A percentile compares a stretch with the other conserved stretches of the same genome.
These are phyloP conservation scores for Drosophila azteca DNA, from an alignment of 1,140 invertebrate species.

Conservation along the genomic window DNA sequence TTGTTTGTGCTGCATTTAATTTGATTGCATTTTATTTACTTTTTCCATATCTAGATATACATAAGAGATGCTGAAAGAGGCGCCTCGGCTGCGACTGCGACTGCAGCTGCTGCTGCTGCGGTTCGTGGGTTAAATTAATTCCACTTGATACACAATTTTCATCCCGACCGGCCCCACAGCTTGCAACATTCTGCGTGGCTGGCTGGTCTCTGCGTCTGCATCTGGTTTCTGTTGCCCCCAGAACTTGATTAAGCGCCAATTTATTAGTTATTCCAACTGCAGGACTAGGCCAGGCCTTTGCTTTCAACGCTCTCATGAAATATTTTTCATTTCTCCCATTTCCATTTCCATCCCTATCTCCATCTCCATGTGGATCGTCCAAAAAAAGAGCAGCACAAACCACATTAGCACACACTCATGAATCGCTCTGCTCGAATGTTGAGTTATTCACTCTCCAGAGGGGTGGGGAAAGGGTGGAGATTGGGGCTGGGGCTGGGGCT, in stretches of 20 bases:
- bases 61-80: slow-evolving; percentile 47
- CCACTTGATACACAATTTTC: slow-evolving; percentile 72
- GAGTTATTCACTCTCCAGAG: slow-evolving; percentile 38
- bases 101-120: slow-evolving; percentile 6
- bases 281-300: slow-evolving; percentile 55
- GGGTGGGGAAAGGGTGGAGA: neutral
- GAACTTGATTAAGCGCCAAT: slow-evolving; percentile 78
- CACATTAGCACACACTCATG: slow-evolving; percentile 58
- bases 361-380: neutral
- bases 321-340: slow-evolving; percentile 64
- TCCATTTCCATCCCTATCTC: slow-evolving; percentile 12
- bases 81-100: slow-evolving; percentile 34
- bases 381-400: slow-evolving; percentile 39
- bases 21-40: slow-evolving; percentile 82
- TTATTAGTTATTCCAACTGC: slow-evolving; percentile 71
- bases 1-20: slow-evolving; percentile 76
- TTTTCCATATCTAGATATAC: slow-evolving; percentile 36
- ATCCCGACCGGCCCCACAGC: slow-evolving; percentile 17
- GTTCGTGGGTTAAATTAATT: slow-evolving; percentile 63
- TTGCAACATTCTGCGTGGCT: slow-evolving; percentile 45
- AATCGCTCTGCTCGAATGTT: slow-evolving; percentile 47
- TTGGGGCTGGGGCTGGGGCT: slow-evolving; percentile 15
- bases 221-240: slow-evolving; percentile 52
- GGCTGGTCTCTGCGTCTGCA: slow-evolving; percentile 28
- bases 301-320: slow-evolving; percentile 73